These are phyloP conservation scores for Manis crassicaudata DNA, from an alignment of 2,797 vertebrate genomes.

Conservation along the genomic window DNA sequence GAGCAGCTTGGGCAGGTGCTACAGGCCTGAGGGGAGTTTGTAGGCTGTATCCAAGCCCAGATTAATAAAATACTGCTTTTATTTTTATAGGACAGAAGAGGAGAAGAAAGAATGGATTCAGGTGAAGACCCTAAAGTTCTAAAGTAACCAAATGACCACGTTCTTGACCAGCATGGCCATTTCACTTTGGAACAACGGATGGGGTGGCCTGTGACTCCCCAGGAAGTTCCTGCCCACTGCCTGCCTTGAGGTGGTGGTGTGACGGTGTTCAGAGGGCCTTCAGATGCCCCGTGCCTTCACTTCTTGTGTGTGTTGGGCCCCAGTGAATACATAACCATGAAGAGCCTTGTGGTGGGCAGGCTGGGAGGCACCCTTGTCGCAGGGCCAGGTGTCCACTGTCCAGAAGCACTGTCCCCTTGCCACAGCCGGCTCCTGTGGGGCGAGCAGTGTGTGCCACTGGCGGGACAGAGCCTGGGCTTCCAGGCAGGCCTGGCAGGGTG, in stretches of 20 bases:
- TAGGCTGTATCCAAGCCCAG: not conserved
- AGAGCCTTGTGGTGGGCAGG: not conserved
- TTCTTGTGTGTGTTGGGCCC: not conserved
- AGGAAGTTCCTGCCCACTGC: not conserved
- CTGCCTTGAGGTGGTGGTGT: not conserved
- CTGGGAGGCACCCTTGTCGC: not conserved
- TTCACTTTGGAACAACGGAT: not conserved
- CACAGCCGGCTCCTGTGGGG: accelerated
- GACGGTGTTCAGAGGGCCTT: not conserved
- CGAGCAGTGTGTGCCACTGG: not conserved
- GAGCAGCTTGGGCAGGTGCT: not conserved
- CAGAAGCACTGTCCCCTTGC: not conserved
- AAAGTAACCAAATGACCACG: not conserved
- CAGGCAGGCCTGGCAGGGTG: not conserved
- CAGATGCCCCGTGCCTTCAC: not conserved
- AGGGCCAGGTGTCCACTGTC: not conserved
- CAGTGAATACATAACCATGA: not conserved
- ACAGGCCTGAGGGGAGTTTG: not conserved
- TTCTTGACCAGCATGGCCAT: not conserved
- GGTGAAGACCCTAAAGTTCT: conserved; percentile 83
- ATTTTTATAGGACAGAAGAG: conserved; percentile 92
- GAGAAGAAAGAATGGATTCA: conserved; percentile 98
- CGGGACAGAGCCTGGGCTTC: not conserved
- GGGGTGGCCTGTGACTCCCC: not conserved
- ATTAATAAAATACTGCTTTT: conserved; percentile 61